Base-by-base conservation (phyloP, 2,888 invertebrate genomes). In the Meganola albula region DNA sequence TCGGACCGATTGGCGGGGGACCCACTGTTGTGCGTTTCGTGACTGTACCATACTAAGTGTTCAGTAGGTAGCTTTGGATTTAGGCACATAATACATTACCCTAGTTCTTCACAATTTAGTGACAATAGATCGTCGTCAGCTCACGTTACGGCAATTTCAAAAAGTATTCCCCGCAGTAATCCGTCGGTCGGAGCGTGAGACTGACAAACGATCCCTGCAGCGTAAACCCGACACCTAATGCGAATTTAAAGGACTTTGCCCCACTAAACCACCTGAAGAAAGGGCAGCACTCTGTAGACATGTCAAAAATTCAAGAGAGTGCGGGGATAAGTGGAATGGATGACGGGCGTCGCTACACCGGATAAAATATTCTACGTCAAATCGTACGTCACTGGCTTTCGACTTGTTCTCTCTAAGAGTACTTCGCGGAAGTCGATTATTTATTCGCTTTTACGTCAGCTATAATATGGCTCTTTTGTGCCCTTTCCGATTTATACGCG, bases 341-440 rank as follows among this genome's bases (percentile, higher is more conserved):
- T 83, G 77, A 76, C 69, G 67, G 56, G 63, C 63, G 70, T 64
- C 71, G 71, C 63, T 63, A 65, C 52, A 62, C 65, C 68, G 69
- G 75, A 78, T 85, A 83, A 84, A 85, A 83, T 80, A 85, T 84
- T 83, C 78, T 73, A 69, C 73, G 74, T 80, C 80, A 82, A 80
- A 83, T 75, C 83, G 82, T 85, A 85, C 76, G 80, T 85, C 85
- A 84, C 75, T 57, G 74, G 75, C 74, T 76, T 76, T 69, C 72
- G 65, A 71, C 76, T 77, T 75, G 76, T 73, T 76, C 80, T 72
- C 72, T 58, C 65, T 51, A 69, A 70, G 77, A 83, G 79, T 80
- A 73, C 77, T 79, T 69, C 66, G 68, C 72, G 69, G 74, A 76
- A 82, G 74, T 74, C 78, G 74, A 74, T 77, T 82, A 83, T 84